These are phyloP conservation scores for Leptopterna dolabrata DNA, from an alignment of 2,888 invertebrate species.

Conservation along the genomic window DNA sequence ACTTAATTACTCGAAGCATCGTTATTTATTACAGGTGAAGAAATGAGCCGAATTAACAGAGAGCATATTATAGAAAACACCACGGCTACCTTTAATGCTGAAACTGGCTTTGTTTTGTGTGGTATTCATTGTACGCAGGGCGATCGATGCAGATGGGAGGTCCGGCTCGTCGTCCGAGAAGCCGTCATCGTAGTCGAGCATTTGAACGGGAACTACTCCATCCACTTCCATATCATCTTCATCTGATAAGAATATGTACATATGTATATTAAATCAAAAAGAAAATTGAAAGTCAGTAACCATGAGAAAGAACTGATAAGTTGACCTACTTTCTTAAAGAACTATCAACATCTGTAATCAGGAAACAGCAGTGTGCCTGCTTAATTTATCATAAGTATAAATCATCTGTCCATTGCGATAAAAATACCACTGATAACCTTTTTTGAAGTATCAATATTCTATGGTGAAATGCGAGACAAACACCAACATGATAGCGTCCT, in stretches of 20 bases:
- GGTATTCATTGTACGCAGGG: not conserved
- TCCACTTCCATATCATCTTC: constrained; percentile 40
- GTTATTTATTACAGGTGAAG: too few relatives aligned
- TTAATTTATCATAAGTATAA: too few relatives aligned
- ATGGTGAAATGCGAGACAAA: too few relatives aligned
- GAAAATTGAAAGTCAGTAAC: not conserved
- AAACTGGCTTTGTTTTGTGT: not conserved
- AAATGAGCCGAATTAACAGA: too few relatives aligned
- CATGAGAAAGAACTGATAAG: not conserved
- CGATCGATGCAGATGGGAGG: not conserved
- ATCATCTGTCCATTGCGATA: too few relatives aligned
- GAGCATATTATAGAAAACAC: too few relatives aligned
- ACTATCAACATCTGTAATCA: too few relatives aligned
- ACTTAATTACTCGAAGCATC: too few relatives aligned
- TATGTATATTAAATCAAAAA: not conserved
- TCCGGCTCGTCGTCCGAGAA: constrained; percentile 33
- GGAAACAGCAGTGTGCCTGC: too few relatives aligned
- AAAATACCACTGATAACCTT: too few relatives aligned
- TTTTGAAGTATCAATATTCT: too few relatives aligned
- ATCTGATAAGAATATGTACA: not conserved
- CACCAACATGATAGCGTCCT: too few relatives aligned
- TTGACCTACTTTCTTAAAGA: not conserved
- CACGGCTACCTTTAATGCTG: constrained; percentile 27
- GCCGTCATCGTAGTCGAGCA: constrained; percentile 29
- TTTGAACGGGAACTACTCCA: not conserved